phyloP scores from a whole-genome alignment of 2,113 vertebrate genomes.

The Recurvirostra avosetta region DNA sequence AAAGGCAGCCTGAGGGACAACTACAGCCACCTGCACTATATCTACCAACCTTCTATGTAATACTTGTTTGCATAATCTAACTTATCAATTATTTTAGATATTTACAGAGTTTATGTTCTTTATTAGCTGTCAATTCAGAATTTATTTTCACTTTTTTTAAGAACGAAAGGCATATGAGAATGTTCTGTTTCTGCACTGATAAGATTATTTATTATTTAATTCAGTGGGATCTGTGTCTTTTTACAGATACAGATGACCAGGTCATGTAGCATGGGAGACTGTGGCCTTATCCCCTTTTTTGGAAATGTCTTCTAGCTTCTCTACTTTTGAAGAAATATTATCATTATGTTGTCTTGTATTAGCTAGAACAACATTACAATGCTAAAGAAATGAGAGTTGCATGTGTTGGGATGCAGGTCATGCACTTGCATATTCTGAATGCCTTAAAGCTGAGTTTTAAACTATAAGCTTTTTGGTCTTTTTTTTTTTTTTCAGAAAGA shows the following conservation, averaged over 20 bases:
- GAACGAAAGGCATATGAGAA: background rate
- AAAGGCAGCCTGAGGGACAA: background rate
- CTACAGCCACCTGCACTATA: background rate
- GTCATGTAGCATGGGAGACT: background rate
- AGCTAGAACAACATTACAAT: background rate
- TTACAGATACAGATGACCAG: background rate
- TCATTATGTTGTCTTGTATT: background rate
- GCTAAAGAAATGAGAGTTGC: background rate
- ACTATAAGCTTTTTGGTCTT: background rate
- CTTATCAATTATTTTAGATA: background rate
- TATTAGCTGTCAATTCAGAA: background rate
- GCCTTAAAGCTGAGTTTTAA: background rate
- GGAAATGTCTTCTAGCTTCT: background rate
- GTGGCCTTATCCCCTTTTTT: background rate
- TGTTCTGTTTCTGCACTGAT: background rate
- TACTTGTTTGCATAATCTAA: background rate
- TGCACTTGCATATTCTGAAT: background rate
- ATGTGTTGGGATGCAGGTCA: background rate
- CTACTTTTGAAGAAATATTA: background rate
- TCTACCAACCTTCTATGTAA: background rate
- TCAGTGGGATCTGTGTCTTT: rapidly evolving
- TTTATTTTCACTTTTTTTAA: background rate
- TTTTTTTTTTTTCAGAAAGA: background rate
- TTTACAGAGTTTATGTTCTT: background rate
- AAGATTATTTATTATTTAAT: background rate